Conservation (phyloP, 1,140 invertebrate genomes). For the Monochamus saltuarius region DNA sequence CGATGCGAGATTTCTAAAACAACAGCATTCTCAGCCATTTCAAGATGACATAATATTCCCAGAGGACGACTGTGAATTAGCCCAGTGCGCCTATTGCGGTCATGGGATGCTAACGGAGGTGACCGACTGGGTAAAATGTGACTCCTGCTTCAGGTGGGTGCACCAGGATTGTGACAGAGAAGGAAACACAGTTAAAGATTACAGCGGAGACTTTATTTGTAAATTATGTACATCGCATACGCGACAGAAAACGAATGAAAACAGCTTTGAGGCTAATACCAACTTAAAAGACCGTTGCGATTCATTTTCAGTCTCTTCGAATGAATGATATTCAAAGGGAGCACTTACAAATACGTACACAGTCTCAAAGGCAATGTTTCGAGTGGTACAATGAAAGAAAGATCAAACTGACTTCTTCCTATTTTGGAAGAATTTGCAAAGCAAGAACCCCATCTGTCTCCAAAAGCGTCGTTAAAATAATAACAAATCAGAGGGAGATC, state of each 20-base stretch:
- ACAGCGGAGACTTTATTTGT: conserved; percentile 3
- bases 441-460: too few species aligned
- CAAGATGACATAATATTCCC: conserved; percentile 4
- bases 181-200: background rate
- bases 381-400: conserved; percentile 1
- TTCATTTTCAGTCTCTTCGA: too few species aligned
- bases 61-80: conserved; percentile 2
- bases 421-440: too few species aligned
- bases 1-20: conserved; percentile 7
- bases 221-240: background rate
- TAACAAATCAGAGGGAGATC: too few species aligned
- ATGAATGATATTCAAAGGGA: background rate
- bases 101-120: conserved; percentile 12
- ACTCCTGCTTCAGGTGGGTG: conserved; percentile 8
- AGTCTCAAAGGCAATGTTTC: background rate
- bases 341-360: background rate
- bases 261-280: too few species aligned
- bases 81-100: conserved; percentile 10
- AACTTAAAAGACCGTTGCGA: too few species aligned
- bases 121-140: conserved; percentile 11
- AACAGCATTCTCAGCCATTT: background rate
- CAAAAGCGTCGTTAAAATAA: too few species aligned
- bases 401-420: background rate
- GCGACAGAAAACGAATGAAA: too few species aligned
- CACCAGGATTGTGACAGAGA: conserved; percentile 1